Base-by-base conservation (phyloP, 2,888 invertebrate species). In the Cantharis lateralis region DNA sequence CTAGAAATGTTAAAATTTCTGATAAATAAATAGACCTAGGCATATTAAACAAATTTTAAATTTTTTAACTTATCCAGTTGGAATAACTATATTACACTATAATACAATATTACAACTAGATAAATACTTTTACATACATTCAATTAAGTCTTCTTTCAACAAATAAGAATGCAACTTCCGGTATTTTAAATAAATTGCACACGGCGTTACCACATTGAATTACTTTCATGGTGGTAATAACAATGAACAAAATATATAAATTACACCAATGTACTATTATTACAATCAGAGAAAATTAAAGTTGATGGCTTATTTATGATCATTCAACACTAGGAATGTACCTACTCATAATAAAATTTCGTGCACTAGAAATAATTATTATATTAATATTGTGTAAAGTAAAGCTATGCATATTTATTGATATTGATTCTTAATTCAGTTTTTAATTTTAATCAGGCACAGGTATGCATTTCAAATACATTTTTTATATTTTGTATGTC, bases 1-100 rank as follows among this genome's bases (percentile, higher is more conserved):
- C 95, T 95, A 89, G 62, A 91, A 90, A 48, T 48, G 7, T 48
- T 48, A 48, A 48, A 32, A 7, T n/a, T n/a, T 48, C 48, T 48
- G n/a, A 7, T 48, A 48, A 48, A 68, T 68, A 69, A 76, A 74
- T 61, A 62, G 24, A n/a, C n/a, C n/a, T 24, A 9, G 24, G 16
- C 7, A 13, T 70, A 16, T 61, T 18, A 70, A 13, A 11, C 4
- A 28, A 20, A 18, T 13, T 3, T 18, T 16, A 10, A 70, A 15
- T 48, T 13, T 70, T 48, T 32, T 48, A 70, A 15, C 48, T 70
- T 18, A 70, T 16, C 16, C 16, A 26, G 70, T 15, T 7, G 15
- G 26, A n/a, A 16, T 20, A 7, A 0, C 2, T 64, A 20, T 1
- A 20, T 5, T 18, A 18, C 7, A 64, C 10, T 24, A 20, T 10